Base-by-base conservation (phyloP, 2,888 invertebrate species). In the Stenolophus ochropezus region DNA sequence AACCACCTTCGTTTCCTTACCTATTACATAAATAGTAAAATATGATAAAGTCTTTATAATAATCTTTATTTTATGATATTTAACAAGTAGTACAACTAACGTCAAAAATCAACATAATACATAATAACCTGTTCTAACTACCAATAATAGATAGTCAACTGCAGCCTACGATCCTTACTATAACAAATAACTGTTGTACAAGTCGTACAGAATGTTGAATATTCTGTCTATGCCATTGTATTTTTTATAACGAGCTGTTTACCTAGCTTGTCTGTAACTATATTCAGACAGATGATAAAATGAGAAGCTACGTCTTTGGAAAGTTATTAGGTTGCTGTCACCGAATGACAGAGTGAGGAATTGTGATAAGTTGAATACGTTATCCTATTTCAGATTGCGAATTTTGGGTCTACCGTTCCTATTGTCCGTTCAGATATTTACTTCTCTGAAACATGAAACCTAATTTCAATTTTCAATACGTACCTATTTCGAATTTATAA, bases 321-420 rank as follows among this genome's bases (percentile, higher is more conserved):
- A 61, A 61, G 61, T 61, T 61, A 61, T 61, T 61, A 14, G 61
- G 61, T n/a, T 23, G 61, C 61, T 61, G 61, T 61, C 25, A 25
- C 61, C 6, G 25, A 61, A 25, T 23, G 6, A 20, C 56, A 25
- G n/a, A 61, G 23, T 14, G 61, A 20, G 18, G 61, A 61, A 61
- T 61, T 61, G 61, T 61, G 61, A 61, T 61, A 25, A 61, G 23
- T 23, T 61, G 61, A 14, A 61, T 25, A 25, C 61, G 61, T 14
- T 23, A 4, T n/a, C 56, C 20, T 56, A 61, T 61, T 27, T 61
- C 14, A 14, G 25, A 61, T 25, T 61, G 56, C 14, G n/a, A 25
- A 61, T 61, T 61, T 21, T 14, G 23, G 61, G 1, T n/a, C 4
- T 23, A 4, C 25, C n/a, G 23, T 14, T 0, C 51, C 1, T 18